Percentiles rank a stretch among this genome's conserved stretches.
These are phyloP conservation scores for Cochlearius cochlearius DNA, from an alignment of 2,113 vertebrate genomes.

Conservation along the genomic window DNA sequence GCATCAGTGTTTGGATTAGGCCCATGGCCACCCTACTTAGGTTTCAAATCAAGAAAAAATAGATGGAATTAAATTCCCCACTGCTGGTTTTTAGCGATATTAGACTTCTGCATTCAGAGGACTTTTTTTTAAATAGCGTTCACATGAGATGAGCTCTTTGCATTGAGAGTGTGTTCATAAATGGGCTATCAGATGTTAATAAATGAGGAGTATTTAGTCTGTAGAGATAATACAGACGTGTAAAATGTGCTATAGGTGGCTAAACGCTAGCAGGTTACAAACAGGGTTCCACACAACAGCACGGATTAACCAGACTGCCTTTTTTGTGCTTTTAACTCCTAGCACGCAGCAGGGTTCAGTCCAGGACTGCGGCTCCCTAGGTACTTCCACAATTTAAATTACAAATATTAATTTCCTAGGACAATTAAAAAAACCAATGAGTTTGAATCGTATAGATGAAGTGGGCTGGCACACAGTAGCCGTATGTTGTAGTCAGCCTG, in stretches of 20 bases:
- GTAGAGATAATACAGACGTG: not conserved
- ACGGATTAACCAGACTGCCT: not conserved
- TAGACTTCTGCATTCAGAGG: not conserved
- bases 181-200: not conserved
- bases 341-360: not conserved
- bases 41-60: conserved; percentile 13
- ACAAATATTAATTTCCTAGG: not conserved
- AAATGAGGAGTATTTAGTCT: not conserved
- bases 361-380: not conserved
- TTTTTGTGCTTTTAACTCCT: not conserved
- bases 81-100: not conserved
- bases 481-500: not conserved
- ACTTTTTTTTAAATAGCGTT: not conserved
- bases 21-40: conserved; percentile 10
- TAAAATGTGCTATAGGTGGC: not conserved
- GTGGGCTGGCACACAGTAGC: not conserved
- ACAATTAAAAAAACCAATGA: not conserved
- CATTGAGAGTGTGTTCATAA: not conserved
- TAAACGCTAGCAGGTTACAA: not conserved
- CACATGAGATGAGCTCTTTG: not conserved
- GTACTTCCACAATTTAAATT: not conserved
- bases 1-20: conserved; percentile 22
- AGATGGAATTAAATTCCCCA: not conserved
- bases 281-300: not conserved
- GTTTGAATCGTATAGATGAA: not conserved